Base-by-base conservation (phyloP, 64 coral and sea anemone genomes). In the Stichodactyla mertensii region DNA sequence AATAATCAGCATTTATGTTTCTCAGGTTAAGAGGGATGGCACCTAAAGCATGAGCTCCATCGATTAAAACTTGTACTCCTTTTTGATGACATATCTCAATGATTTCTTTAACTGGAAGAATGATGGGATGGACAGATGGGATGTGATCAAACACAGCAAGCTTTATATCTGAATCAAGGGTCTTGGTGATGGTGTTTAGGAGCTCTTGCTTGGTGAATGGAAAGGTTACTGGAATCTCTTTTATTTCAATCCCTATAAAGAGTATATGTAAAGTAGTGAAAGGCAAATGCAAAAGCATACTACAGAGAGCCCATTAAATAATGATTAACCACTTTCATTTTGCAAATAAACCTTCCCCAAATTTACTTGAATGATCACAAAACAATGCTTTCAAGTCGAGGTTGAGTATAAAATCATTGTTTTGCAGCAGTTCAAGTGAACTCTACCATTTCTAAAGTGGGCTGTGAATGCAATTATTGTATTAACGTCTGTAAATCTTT, bases 91-190 rank as follows among this genome's bases (percentile, higher is more conserved):
- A 91, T 51, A 91, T 77, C 62, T 87, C 20, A 14, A 87, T 85
- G 20, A 91, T 86, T 55, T 87, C 78, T 80, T 87, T 79, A 16
- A 91, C 78, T 7, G 89, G 89, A 84, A 91, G 78, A n/a, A 91
- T 86, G 6, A 91, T 62, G 53, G 89, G 89, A 82, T 86, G 79
- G 14, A 80, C 86, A 31, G 84, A 86, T 5, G 89, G 89, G 22
- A 91, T 91, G 18, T 91, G 89, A 70, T 82, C 78, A 71, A 91
- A 91, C 10, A 87, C 61, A 6, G 89, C 89, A 8, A 91, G 77
- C 64, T 85, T 91, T 45, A 84, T 91, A 27, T 82, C 89, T 61
- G 51, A 11, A 22, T 91, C 57, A 45, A 91, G 62, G 10, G 89
- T 91, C 3, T 86, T 54, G 5, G 69, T 82, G 52, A 91, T 87